Evolutionary conservation across 2,888 invertebrate genomes (phyloP).

Genomic region (Adela reaumurella): DNA sequence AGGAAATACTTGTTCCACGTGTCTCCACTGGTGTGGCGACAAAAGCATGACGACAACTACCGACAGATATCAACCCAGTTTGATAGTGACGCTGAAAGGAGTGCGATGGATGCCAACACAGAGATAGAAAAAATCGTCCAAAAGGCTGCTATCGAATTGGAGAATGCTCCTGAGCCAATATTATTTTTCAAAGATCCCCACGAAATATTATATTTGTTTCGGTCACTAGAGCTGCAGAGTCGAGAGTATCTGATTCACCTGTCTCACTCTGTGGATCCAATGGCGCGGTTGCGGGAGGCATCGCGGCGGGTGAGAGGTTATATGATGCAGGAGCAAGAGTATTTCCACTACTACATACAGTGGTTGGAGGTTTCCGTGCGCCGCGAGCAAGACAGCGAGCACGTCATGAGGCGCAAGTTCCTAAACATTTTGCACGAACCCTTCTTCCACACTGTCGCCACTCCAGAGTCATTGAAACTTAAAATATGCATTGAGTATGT

Average conservation of each 20-base stretch:
- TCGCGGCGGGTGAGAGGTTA: slow-evolving; percentile 30
- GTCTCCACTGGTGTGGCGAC: slow-evolving; percentile 42
- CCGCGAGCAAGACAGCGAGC: slow-evolving; percentile 36
- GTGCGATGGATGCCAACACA: slow-evolving; percentile 23
- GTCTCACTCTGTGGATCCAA: slow-evolving; percentile 34
- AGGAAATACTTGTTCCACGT: slow-evolving; percentile 38
- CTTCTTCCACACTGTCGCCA: slow-evolving; percentile 41
- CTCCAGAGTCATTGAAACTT: slow-evolving; percentile 34
- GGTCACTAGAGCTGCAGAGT: slow-evolving; percentile 45
- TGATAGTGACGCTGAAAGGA: background rate
- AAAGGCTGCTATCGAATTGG: slow-evolving; percentile 30
- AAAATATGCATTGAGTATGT: slow-evolving; percentile 48
- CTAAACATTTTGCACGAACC: slow-evolving; percentile 35
- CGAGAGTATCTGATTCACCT: slow-evolving; percentile 42
- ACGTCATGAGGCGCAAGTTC: slow-evolving; percentile 36
- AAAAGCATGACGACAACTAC: slow-evolving; percentile 30
- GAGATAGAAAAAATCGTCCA: slow-evolving; percentile 43
- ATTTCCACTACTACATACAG: slow-evolving; percentile 43
- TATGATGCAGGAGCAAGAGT: slow-evolving; percentile 36
- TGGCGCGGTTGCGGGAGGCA: slow-evolving; percentile 26
- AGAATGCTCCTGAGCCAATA: slow-evolving; percentile 24
- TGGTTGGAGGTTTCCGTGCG: slow-evolving; percentile 29
- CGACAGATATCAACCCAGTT: background rate
- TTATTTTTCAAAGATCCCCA: slow-evolving; percentile 32
- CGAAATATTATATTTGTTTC: slow-evolving; percentile 40